Evolutionary conservation across 1,140 invertebrate species (phyloP), one percentile per base, ranked within the genome.

Genomic region (Philopotamus ludificatus): DNA sequence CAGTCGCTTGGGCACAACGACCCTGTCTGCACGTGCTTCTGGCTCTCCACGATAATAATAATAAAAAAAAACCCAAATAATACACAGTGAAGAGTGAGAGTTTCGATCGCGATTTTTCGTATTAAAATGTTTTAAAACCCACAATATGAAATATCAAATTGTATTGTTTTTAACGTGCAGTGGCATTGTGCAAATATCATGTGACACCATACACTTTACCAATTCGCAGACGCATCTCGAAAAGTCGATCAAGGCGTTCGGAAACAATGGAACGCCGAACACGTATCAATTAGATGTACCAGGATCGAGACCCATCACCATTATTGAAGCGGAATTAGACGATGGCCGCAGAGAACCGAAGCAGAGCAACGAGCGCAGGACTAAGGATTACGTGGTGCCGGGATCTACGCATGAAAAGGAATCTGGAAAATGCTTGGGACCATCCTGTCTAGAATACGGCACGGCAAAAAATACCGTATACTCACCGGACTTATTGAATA

Each of bases 251-350:
- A 66, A 67, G n/a, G 22, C 57, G 10, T 12, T 26, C 2, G 9
- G 44, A 9, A 2, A 41, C 4, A 16, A 65, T 15, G 28, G 21
- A 1, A 25, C 22, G 1, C 54, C 25, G 25, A 70, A 62, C 15
- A 70, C 67, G 0, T 82, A 81, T 61, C 74, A 82, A 70, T 63
- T 83, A 9, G 76, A 81, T 57, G 77, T 83, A 21, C 80, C 80
- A 0, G 81, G 79, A 65, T 80, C 79, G n/a, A 73, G 79, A 44
- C 79, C 82, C 1, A 82, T 83, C 12, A 79, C 80, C 0, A 82
- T 83, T 15, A 76, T 83, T 25, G 83, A 84, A 75, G 76, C 75
- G 3, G 75, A 74, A 41, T 66, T 70, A 4, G 22, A 26, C 26
- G 66, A 70, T 53, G 69, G 67, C 20, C n/a, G 49, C 28, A 34